phyloP scores from a whole-genome alignment of 2,113 vertebrate species.

The Poeciliopsis turrubarensis region DNA sequence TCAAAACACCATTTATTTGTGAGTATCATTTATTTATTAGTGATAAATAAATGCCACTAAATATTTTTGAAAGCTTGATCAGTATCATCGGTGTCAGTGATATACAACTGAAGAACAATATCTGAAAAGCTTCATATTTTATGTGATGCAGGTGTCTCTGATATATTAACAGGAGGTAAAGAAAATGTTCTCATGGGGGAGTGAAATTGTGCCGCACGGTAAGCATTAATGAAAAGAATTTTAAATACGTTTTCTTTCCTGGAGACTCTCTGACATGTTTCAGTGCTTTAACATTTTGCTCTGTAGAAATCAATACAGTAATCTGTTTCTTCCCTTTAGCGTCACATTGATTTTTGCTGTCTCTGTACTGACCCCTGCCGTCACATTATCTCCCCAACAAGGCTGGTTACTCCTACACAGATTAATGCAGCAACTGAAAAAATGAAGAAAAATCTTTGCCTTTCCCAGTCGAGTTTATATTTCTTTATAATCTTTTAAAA shows the following conservation, averaged over 20 bases:
- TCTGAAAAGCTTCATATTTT: not conserved
- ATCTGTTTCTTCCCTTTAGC: conserved; percentile 73
- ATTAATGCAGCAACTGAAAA: conserved; percentile 68
- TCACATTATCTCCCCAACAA: conserved; percentile 80
- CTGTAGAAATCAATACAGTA: conserved; percentile 73
- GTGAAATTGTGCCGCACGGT: conserved; percentile 6
- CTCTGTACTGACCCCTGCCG: conserved; percentile 74
- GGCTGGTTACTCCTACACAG: conserved; percentile 74
- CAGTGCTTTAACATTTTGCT: conserved; percentile 66
- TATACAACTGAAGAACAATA: not conserved
- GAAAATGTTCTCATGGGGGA: not conserved
- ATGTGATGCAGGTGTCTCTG: not conserved
- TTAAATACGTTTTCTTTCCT: conserved; percentile 42
- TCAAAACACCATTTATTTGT: too few relatives aligned
- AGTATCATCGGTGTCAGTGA: too few relatives aligned
- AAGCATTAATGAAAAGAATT: conserved; percentile 21
- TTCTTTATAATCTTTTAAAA: conserved; percentile 10
- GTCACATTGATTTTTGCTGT: conserved; percentile 76
- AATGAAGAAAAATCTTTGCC: conserved; percentile 43
- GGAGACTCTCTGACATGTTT: conserved; percentile 46
- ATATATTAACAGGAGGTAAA: not conserved
- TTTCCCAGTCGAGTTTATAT: conserved; percentile 24
- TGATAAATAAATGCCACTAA: too few relatives aligned
- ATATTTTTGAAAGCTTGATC: too few relatives aligned
- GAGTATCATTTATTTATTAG: too few relatives aligned